Percentiles rank a stretch among this genome's conserved stretches.
phyloP scores from a whole-genome alignment of 1,140 invertebrate genomes.

The Drosophila kurseongensis region DNA sequence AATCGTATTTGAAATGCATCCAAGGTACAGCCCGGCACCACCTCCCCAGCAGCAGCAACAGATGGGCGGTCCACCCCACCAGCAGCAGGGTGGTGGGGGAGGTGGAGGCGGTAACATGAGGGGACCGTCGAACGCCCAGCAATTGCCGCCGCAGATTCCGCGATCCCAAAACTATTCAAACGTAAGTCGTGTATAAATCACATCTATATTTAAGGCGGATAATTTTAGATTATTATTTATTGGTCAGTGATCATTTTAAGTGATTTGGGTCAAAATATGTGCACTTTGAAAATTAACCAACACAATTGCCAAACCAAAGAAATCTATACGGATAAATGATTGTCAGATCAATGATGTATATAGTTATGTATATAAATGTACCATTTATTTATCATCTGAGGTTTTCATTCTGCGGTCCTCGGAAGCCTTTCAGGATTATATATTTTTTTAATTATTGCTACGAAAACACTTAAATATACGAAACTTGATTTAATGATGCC shows the following conservation, averaged over 20 bases:
- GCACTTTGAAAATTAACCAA: neutral
- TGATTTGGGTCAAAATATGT: conserved; percentile 13
- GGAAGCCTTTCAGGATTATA: too few relatives aligned
- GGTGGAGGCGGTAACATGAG: conserved; percentile 47
- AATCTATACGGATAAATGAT: too few relatives aligned
- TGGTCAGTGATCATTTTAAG: conserved; percentile 9
- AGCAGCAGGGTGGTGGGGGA: conserved; percentile 20
- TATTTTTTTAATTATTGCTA: too few relatives aligned
- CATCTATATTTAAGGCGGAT: conserved; percentile 21
- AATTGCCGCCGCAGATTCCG: conserved; percentile 63
- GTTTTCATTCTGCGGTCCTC: too few relatives aligned
- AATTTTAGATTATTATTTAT: conserved; percentile 30
- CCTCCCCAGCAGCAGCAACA: conserved; percentile 53
- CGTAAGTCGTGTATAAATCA: conserved; percentile 45
- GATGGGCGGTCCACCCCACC: conserved; percentile 46
- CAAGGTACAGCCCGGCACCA: conserved; percentile 67
- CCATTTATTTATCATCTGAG: too few relatives aligned
- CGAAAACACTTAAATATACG: too few relatives aligned
- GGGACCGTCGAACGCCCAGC: conserved; percentile 54
- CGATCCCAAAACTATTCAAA: conserved; percentile 68
- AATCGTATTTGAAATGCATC: conserved; percentile 57
- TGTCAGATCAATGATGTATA: too few relatives aligned
- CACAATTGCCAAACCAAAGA: too few relatives aligned
- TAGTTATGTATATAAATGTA: too few relatives aligned
- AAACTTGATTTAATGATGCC: too few relatives aligned